Evolutionary conservation across 2,797 vertebrate species (phyloP).

Genomic region (Xerus rutilus): DNA sequence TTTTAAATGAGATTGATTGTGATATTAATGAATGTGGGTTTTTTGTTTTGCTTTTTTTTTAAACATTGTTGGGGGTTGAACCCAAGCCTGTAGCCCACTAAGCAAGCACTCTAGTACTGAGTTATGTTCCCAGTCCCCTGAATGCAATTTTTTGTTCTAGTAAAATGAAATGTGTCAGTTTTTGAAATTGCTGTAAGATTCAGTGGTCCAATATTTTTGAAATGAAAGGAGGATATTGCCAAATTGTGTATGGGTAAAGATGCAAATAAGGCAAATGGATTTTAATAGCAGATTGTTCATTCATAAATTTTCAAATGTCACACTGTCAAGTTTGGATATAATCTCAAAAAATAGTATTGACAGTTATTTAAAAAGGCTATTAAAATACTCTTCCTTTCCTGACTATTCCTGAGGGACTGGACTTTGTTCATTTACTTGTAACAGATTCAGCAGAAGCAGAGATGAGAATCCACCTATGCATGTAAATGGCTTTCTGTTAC

Average conservation of each 20-base stretch:
- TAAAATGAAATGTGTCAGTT: not conserved
- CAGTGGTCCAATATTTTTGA: not conserved
- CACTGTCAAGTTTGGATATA: not conserved
- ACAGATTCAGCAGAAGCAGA: not conserved
- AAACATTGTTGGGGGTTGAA: too few species aligned
- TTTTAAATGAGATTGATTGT: not conserved
- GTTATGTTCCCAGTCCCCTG: too few species aligned
- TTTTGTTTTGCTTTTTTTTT: not conserved
- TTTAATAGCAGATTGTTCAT: not conserved
- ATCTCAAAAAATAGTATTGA: conserved; percentile 22
- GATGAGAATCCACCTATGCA: not conserved
- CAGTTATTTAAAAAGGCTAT: conserved; percentile 15
- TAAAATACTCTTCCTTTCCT: not conserved
- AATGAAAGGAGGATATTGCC: not conserved
- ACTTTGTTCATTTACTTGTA: not conserved
- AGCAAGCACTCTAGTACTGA: too few species aligned
- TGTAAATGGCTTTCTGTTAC: not conserved
- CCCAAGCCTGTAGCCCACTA: too few species aligned
- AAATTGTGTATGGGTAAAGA: not conserved
- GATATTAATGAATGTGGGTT: not conserved
- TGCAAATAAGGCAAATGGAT: not conserved
- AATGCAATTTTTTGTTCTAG: not conserved
- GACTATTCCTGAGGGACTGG: not conserved
- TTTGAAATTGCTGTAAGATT: not conserved
- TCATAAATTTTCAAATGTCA: not conserved